A percentile compares a stretch with the other conserved stretches of the same genome.
Evolutionary conservation across 37 sponge, comb jelly and placozoan genomes (phyloP).

Genomic region (Bolinopsis microptera): DNA sequence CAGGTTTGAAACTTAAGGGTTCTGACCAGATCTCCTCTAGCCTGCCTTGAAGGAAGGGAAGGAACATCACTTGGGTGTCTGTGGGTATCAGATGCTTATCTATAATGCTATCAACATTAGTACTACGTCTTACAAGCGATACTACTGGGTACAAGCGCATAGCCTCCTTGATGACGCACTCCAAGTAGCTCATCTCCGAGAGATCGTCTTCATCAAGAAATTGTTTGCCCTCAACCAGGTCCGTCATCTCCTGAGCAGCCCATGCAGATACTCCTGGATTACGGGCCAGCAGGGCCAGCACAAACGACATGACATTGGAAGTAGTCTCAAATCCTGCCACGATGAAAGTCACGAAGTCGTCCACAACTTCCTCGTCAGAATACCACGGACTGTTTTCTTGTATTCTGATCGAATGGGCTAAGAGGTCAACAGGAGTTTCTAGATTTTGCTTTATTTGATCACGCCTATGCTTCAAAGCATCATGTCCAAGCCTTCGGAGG

Average conservation of each 20-base stretch:
- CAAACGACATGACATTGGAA: conserved; percentile 71
- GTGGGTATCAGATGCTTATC: neutral
- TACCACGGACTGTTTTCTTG: neutral
- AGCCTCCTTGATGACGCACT: conserved; percentile 25
- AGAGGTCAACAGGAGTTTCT: neutral
- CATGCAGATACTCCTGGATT: conserved; percentile 75
- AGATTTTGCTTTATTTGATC: neutral
- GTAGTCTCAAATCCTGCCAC: conserved; percentile 85
- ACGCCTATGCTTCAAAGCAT: neutral
- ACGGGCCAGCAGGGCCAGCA: conserved; percentile 74
- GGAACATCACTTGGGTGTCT: neutral
- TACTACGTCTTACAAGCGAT: neutral
- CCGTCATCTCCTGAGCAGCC: conserved; percentile 70
- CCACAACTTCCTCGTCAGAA: conserved; percentile 71
- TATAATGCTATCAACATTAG: neutral
- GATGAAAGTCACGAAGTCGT: conserved; percentile 69
- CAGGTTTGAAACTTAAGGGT: neutral
- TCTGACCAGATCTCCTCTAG: neutral
- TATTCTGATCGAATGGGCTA: neutral
- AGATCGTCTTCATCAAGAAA: conserved; percentile 22
- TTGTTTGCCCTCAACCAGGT: conserved; percentile 70
- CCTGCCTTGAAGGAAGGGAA: neutral
- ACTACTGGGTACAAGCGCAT: neutral
- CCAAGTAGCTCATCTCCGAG: neutral
- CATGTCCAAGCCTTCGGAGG: neutral